Base-by-base conservation (phyloP, 2,888 invertebrate species). In the Saturnia pavonia region DNA sequence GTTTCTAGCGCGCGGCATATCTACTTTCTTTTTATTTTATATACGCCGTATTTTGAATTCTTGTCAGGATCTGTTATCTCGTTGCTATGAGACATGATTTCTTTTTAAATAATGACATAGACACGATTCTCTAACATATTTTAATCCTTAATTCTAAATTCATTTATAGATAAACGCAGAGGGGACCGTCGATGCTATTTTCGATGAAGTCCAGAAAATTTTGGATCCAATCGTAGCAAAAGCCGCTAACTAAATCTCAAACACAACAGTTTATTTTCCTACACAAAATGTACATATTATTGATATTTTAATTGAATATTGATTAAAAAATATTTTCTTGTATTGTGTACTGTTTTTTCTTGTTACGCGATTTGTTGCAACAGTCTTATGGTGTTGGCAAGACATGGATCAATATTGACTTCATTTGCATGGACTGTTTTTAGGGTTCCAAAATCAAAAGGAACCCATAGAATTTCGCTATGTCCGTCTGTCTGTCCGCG, bases 81-180 rank as follows among this genome's bases (percentile, higher is more conserved):
- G n/a, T n/a, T n/a, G n/a, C n/a, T n/a, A n/a, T n/a, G n/a, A n/a
- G n/a, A n/a, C n/a, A n/a, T n/a, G n/a, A n/a, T n/a, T n/a, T n/a
- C n/a, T n/a, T n/a, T n/a, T n/a, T n/a, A n/a, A n/a, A n/a, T n/a
- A n/a, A n/a, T n/a, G n/a, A n/a, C n/a, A n/a, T n/a, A n/a, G n/a
- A n/a, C n/a, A n/a, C n/a, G n/a, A n/a, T n/a, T n/a, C n/a, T n/a
- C n/a, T n/a, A n/a, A n/a, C n/a, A n/a, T n/a, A n/a, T n/a, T n/a
- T n/a, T n/a, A n/a, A n/a, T n/a, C 25, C 14, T 27, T 14, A 60
- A 60, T 57, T 57, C 57, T 25, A 11, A 57, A 57, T 57, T 9
- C 14, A 7, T 45, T 83, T 94, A 1, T 90, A 98, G 97, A 97
- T 99, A 84, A 95, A 97, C 82, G 98, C 98, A 0, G 97, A 98